Evolutionary conservation across 2,888 invertebrate species (phyloP), one percentile per base, ranked within the genome.

Genomic region (Hofmannophila pseudospretella): DNA sequence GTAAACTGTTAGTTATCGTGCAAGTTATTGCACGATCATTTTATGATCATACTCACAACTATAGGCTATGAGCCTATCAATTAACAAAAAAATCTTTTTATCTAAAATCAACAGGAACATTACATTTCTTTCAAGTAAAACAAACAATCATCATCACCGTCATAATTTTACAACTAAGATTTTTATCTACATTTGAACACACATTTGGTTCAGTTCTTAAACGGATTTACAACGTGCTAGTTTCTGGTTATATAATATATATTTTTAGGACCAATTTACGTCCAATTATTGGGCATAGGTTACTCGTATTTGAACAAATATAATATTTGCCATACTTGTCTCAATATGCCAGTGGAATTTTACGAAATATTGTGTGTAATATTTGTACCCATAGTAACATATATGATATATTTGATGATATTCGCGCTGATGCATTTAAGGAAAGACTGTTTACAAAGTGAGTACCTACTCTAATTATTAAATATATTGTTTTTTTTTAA

Each of bases 311-410:
- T 19, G 19, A 4, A 19, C 5, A 19, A 19, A 19, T 19, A 19
- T 4, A 19, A 4, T 19, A 19, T 19, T 4, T 19, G 5, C 5
- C n/a, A 23, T 2, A 23, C 1, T 23, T 23, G 23, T n/a, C n/a
- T n/a, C 2, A 23, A 23, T 2, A 63, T 69, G 62, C 33, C 51
- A 0, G 27, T 41, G 0, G 57, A 66, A 16, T 39, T 55, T 2
- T 16, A 51, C 0, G 69, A 66, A 19, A 25, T 72, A 1, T 20
- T 68, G 5, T 67, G 58, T 39, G 55, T 72, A 2, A 45, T 70
- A 28, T 38, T 69, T 2, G 54, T 61, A 19, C 73, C 73, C 0
- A 39, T 72, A 2, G 26, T 68, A 0, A 53, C 57, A 4, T 73
- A 73, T 36, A 4, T 60, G 1, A 3, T 60, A 4, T 73, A 72